Conservation (phyloP, 2,797 vertebrate genomes). For the Sebastolobus altivelis region DNA sequence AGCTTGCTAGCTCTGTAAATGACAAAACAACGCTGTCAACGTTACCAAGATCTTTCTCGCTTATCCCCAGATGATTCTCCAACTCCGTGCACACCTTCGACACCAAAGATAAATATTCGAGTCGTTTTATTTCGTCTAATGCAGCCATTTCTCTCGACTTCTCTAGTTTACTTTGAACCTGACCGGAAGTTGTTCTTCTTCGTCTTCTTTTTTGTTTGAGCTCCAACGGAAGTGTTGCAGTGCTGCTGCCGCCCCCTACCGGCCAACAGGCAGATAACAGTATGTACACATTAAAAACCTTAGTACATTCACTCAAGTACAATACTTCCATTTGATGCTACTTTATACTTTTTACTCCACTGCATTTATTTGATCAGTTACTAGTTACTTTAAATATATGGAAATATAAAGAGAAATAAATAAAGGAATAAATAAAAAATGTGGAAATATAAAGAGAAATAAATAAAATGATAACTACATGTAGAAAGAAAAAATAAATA, state of each 20-base stretch:
- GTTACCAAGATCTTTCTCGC: slow-evolving; percentile 93
- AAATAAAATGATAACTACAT: too few relatives aligned
- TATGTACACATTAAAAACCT: fast-evolving
- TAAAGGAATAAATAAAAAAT: too few relatives aligned
- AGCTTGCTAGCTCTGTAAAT: slow-evolving; percentile 2
- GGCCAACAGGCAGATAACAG: neutral
- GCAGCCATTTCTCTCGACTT: slow-evolving; percentile 31
- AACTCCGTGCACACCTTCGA: slow-evolving; percentile 95
- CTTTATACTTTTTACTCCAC: neutral
- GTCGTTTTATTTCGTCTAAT: slow-evolving; percentile 87
- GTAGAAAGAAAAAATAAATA: too few relatives aligned
- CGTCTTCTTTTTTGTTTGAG: neutral
- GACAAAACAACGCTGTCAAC: slow-evolving; percentile 38
- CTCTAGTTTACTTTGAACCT: too few relatives aligned
- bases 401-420: too few relatives aligned
- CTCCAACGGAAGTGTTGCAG: fast-evolving
- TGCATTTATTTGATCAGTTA: neutral
- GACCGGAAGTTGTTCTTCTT: slow-evolving; percentile 24
- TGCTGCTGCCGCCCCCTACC: slow-evolving; percentile 26
- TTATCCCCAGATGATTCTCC: slow-evolving; percentile 94
- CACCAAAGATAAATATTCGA: slow-evolving; percentile 92
- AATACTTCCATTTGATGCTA: neutral
- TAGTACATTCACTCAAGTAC: neutral
- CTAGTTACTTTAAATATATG: neutral
- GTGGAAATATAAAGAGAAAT: too few relatives aligned